Evolutionary conservation across 2,113 vertebrate genomes (phyloP), one percentile per base, ranked within the genome.

Genomic region (Atractosteus spatula): DNA sequence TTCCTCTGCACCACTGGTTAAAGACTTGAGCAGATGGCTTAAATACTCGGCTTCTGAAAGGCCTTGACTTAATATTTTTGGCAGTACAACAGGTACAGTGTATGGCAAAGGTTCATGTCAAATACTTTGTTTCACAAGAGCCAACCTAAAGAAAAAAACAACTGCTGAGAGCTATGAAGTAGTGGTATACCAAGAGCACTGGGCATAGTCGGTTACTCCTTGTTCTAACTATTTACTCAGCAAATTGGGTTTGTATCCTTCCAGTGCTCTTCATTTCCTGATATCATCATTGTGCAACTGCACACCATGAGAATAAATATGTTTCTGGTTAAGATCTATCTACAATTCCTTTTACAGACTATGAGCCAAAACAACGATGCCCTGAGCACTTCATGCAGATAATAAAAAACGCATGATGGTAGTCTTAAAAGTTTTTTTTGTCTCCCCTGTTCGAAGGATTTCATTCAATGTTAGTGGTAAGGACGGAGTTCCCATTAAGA

Each of bases 11-110:
- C 76, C 74, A 79, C 79, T 81, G 83, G 84, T 88, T 87, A 90
- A 90, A 89, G 85, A 81, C 84, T 87, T 87, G 77, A 89, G 86
- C 87, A 89, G 89, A 90, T 92, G 89, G 87, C 83, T 4, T 84
- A 82, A 85, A 89, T 85, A 85, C 83, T 90, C 89, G 89, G 88
- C 86, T 29, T 68, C 59, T 78, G 85, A 89, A 89, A 82, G 89
- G 80, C 89, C 81, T 83, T 76, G 82, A 81, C 77, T 81, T 88
- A 89, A 88, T 87, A 84, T 83, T 84, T 82, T 84, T 87, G 88
- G 87, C 88, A 86, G 83, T 81, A 80, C 83, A 83, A 81, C 84
- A 84, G 82, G 87, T 83, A 85, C 29, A 29, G 29, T 29, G 29
- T 82, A 86, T 83, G 86, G 87, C 82, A 83, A 86, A 86, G 81